Base-by-base conservation (phyloP, 2,113 vertebrate genomes). In the Brachionichthys hirsutus region DNA sequence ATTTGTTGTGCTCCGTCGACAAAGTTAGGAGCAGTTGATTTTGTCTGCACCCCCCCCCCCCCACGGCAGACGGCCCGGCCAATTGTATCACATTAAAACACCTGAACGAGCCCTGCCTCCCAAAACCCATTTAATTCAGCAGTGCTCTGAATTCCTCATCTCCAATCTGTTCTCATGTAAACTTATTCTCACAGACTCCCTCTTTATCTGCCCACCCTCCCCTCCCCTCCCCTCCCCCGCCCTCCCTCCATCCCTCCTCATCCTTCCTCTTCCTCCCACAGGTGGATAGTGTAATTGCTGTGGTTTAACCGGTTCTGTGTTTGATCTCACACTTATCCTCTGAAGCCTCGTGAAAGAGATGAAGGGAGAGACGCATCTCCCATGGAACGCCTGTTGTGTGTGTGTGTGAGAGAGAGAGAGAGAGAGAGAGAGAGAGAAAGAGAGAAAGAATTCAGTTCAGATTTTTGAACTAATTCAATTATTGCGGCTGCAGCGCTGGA, bases 381-480 rank as follows among this genome's bases (percentile, higher is more conserved):
- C 45, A 46, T 49, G 56, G 13, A 79, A 46, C 4, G 52, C 24
- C 49, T 59, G 52, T 46, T 19, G 30, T 58, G 22, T 42, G 15
- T 16, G 14, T 42, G 46, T 61, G 9, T 64, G 47, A 52, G 18
- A 38, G 20, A 44, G 36, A 43, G 59, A 36, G 24, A 16, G 49
- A 45, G 61, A 24, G 54, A 40, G 61, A 45, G 50, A 36, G 41
- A 54, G 54, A 49, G 49, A 24, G 13, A 24, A 62, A 56, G 24
- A 6, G 24, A 6, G 24, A 30, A 46, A 30, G 64, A 78, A 71
- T 69, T 58, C 72, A 54, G 70, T 63, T 73, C 41, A 69, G 74
- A 63, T 75, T 73, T 72, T 49, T 73, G 47, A 70, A 77, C 64
- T 87, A 85, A 87, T 87, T 85, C 50, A 87, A 87, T 87, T 81